Percentiles rank a stretch among this genome's conserved stretches.
These are phyloP conservation scores for Alloplasta piceator DNA, from an alignment of 2,888 invertebrate species.

Conservation along the genomic window DNA sequence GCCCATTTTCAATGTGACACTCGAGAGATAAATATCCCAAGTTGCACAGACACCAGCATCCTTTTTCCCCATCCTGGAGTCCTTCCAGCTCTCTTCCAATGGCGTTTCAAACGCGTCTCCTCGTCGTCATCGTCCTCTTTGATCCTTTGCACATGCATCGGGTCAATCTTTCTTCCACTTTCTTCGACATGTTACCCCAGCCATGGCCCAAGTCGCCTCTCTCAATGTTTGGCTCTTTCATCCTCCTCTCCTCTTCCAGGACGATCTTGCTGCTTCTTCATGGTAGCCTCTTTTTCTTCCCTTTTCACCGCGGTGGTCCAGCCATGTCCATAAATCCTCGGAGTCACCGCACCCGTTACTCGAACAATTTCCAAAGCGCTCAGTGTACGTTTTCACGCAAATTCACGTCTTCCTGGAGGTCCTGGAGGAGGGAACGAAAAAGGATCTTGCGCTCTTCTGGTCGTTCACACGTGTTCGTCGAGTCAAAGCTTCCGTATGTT, in stretches of 20 bases:
- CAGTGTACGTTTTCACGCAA: conserved; percentile 67
- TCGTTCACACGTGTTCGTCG: conserved; percentile 46
- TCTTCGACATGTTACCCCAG: conserved; percentile 21
- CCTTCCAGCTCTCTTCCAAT: conserved; percentile 12
- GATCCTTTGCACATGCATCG: conserved; percentile 16
- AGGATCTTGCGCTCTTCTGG: conserved; percentile 25
- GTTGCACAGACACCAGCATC: conserved; percentile 34
- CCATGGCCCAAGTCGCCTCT: conserved; percentile 4
- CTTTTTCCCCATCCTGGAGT: conserved; percentile 20
- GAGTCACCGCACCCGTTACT: conserved; percentile 64
- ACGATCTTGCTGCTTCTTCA: conserved; percentile 36
- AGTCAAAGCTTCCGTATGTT: conserved; percentile 31
- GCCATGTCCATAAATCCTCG: conserved; percentile 64
- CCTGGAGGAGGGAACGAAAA: background rate
- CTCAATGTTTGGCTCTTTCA: conserved; percentile 19
- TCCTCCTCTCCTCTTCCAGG: conserved; percentile 18
- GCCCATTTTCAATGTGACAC: conserved; percentile 76
- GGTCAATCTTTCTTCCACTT: conserved; percentile 32
- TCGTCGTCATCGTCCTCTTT: conserved; percentile 37
- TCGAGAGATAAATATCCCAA: conserved; percentile 78
- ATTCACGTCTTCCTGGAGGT: conserved; percentile 47
- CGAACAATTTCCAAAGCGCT: conserved; percentile 56
- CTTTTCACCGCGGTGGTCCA: conserved; percentile 55
- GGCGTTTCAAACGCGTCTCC: conserved; percentile 40
- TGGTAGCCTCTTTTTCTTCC: conserved; percentile 14